Percentiles rank a stretch among this genome's conserved stretches.
phyloP scores from a whole-genome alignment of 1,140 invertebrate genomes.

The Temnothorax nylanderi region DNA sequence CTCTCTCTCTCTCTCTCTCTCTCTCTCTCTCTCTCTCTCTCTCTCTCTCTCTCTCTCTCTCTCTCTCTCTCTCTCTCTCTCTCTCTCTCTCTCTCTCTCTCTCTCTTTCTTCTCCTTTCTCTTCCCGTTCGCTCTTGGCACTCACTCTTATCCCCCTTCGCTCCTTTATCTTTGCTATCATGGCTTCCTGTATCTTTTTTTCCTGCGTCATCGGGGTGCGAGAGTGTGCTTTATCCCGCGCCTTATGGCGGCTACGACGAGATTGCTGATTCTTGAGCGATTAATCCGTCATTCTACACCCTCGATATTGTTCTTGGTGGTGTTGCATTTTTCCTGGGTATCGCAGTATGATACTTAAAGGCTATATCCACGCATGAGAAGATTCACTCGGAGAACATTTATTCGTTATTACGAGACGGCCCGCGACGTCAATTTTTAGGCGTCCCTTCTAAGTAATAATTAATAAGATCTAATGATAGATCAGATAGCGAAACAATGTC shows the following conservation, averaged over 20 bases:
- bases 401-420: not conserved
- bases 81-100: not conserved
- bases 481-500: not conserved
- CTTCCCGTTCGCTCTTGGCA: constrained; percentile 41
- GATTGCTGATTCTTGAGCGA: constrained; percentile 49
- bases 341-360: not conserved
- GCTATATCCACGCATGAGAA: not conserved
- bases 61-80: constrained; percentile 30
- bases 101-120: not conserved
- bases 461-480: not conserved
- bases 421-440: not conserved
- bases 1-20: constrained; percentile 22
- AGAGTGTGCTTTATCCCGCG: constrained; percentile 41
- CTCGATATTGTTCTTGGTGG: not conserved
- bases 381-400: not conserved
- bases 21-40: constrained; percentile 9
- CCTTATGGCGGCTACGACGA: constrained; percentile 46
- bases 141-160: constrained; percentile 55
- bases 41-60: not conserved
- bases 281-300: constrained; percentile 29
- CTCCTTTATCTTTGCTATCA: constrained; percentile 56
- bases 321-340: not conserved
- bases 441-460: not conserved
- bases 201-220: constrained; percentile 43
- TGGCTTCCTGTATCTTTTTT: constrained; percentile 58